A percentile compares a stretch with the other conserved stretches of the same genome.
phyloP scores from a whole-genome alignment of 2,797 vertebrate genomes.

The Oophaga sylvatica region DNA sequence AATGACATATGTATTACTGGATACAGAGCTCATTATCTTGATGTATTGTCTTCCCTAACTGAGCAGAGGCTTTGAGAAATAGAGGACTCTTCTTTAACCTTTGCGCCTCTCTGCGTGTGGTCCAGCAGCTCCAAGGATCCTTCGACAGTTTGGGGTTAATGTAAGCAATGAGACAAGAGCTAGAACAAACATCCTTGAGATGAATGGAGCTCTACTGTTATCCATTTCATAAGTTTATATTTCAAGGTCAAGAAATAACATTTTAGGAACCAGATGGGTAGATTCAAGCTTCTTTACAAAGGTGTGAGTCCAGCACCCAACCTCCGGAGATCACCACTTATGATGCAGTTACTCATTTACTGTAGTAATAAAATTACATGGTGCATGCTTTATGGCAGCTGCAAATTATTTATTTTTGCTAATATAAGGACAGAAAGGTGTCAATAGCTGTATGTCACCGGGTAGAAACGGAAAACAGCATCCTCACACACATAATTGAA shows the following conservation, averaged over 20 bases:
- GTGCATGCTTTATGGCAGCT: no score
- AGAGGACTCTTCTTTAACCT: neutral
- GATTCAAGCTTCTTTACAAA: neutral
- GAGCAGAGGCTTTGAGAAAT: neutral
- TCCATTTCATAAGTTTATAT: neutral
- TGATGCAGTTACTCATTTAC: neutral
- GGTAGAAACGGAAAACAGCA: no score
- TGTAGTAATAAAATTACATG: neutral
- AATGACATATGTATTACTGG: neutral
- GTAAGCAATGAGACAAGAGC: neutral
- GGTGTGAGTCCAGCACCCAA: no score
- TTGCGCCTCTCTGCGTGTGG: neutral
- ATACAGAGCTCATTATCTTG: slow-evolving; percentile 8
- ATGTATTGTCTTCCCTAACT: neutral
- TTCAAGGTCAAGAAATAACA: neutral
- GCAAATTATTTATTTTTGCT: no score
- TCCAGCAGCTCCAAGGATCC: neutral
- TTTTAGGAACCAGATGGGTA: neutral
- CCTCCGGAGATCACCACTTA: neutral
- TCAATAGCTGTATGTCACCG: neutral
- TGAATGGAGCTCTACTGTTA: neutral
- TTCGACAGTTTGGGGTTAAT: slow-evolving; percentile 8
- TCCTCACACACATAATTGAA: no score
- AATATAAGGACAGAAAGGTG: neutral
- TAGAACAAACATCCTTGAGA: neutral